Evolutionary conservation across 2,888 invertebrate genomes (phyloP).

Genomic region (Eristalis tenax): DNA sequence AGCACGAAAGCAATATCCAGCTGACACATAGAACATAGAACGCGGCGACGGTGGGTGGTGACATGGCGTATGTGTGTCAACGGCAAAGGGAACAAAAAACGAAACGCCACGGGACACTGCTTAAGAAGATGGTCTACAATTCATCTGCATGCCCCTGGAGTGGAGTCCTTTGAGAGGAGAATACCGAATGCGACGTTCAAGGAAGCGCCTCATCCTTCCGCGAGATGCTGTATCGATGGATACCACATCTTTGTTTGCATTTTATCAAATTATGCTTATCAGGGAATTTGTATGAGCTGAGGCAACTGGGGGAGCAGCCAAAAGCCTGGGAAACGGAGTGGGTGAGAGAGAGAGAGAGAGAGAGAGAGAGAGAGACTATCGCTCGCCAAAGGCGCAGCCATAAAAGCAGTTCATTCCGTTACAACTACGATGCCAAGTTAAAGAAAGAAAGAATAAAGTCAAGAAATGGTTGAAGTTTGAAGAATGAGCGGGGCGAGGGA

Average conservation of each 20-base stretch:
- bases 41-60: not conserved
- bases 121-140: not conserved
- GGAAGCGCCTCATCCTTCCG: not conserved
- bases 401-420: no score
- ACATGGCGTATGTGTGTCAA: not conserved
- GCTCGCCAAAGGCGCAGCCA: no score
- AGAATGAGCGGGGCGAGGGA: no score
- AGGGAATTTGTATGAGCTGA: not conserved
- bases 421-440: no score
- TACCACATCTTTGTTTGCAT: not conserved
- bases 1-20: not conserved
- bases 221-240: not conserved
- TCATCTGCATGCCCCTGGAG: not conserved
- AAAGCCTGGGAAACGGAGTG: no score
- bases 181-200: not conserved
- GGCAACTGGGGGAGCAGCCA: no score
- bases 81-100: not conserved
- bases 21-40: not conserved
- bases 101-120: not conserved
- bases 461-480: no score
- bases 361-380: no score
- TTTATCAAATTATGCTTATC: not conserved
- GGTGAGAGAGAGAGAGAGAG: no score
- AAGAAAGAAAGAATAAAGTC: no score
- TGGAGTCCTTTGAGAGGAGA: not conserved